These are phyloP conservation scores for Gallinago undulata DNA, from an alignment of 2,113 vertebrate genomes.

Conservation along the genomic window DNA sequence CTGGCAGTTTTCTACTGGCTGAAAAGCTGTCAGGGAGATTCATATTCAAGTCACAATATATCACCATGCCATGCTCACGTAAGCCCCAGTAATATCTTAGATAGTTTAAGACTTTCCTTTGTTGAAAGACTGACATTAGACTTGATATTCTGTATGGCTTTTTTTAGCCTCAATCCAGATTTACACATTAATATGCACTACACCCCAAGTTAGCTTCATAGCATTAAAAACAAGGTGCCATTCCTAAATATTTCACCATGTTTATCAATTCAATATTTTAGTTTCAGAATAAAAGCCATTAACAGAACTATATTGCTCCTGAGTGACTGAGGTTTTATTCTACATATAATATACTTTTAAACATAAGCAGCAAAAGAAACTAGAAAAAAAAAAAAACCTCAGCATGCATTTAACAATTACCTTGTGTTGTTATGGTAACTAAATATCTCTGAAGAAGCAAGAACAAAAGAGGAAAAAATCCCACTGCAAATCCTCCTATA, in stretches of 20 bases:
- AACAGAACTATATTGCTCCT: background rate
- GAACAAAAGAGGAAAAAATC: background rate
- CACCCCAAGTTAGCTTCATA: background rate
- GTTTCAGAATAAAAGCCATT: slow-evolving; percentile 2
- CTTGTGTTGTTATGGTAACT: slow-evolving; percentile 52
- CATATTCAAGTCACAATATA: background rate
- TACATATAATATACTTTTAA: background rate
- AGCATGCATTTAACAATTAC: background rate
- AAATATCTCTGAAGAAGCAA: background rate
- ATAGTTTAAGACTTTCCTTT: background rate
- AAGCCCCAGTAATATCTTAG: background rate
- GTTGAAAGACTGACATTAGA: background rate
- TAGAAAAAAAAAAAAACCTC: background rate
- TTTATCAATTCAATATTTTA: background rate
- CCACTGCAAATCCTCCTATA: background rate
- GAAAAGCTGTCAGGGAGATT: background rate
- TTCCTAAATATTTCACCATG: background rate
- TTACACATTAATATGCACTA: background rate
- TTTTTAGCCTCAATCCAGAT: background rate
- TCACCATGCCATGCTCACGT: background rate
- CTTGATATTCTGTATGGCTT: fast-evolving
- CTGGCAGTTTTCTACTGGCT: fast-evolving
- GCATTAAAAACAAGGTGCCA: background rate
- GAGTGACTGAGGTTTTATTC: background rate
- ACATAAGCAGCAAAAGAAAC: background rate